Percentiles rank a stretch among this genome's conserved stretches.
Conservation (phyloP, 2,888 invertebrate genomes). For the Mesoligia furuncula region DNA sequence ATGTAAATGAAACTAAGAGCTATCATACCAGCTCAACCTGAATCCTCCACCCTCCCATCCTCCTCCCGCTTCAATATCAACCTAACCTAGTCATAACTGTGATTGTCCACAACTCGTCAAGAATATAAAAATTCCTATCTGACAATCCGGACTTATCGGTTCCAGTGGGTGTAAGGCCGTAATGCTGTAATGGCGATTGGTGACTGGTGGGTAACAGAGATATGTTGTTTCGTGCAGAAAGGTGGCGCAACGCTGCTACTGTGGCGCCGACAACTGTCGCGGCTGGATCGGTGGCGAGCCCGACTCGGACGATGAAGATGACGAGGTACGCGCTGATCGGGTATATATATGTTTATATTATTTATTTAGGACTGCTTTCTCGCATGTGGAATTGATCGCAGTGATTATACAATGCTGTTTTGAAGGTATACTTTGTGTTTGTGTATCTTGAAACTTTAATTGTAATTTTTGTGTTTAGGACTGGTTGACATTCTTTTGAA, state of each 20-base stretch:
- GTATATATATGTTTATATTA: slow-evolving; percentile 47
- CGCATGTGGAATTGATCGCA: slow-evolving; percentile 42
- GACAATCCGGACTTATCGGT: slow-evolving; percentile 50
- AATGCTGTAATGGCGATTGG: slow-evolving; percentile 39
- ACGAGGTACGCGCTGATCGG: slow-evolving; percentile 78
- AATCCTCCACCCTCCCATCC: not conserved
- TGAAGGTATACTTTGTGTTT: slow-evolving; percentile 23
- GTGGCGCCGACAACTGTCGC: slow-evolving; percentile 96
- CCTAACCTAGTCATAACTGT: not conserved
- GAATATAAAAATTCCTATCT: slow-evolving; percentile 1
- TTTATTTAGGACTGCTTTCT: slow-evolving; percentile 33
- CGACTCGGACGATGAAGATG: slow-evolving; percentile 89
- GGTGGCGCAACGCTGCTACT: slow-evolving; percentile 98
- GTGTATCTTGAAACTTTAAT: slow-evolving; percentile 39
- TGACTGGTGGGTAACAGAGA: slow-evolving; percentile 60
- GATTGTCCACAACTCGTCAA: not conserved
- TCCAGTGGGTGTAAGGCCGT: slow-evolving; percentile 45
- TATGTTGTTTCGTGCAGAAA: slow-evolving; percentile 91
- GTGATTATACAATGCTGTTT: slow-evolving; percentile 21
- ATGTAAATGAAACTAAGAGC: not conserved
- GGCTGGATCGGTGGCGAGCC: slow-evolving; percentile 99
- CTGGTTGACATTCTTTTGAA: not conserved
- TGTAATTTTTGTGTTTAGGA: not conserved
- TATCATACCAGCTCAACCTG: not conserved
- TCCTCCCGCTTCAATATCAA: not conserved